Evolutionary conservation across 1,140 invertebrate genomes (phyloP), one percentile per base, ranked within the genome.

Genomic region (Chelonus insularis): DNA sequence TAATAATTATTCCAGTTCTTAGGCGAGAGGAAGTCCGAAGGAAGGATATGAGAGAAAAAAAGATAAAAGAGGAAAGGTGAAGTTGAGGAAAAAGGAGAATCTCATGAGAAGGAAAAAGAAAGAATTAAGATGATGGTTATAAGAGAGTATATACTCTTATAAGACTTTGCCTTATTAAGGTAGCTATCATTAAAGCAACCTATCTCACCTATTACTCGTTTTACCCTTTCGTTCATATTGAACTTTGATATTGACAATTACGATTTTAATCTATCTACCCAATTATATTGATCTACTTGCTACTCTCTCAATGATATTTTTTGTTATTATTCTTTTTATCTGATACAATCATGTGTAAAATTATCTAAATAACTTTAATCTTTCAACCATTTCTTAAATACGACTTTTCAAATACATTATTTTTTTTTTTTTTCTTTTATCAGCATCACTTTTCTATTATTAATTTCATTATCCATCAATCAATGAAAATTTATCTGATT

Each of bases 211-310:
- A 72, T 71, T 74, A 73, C 70, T 25, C 29, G 32, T 48, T 58
- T 55, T 58, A 43, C 34, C 32, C 52, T 25, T 11, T 45, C 48
- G 34, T 61, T 51, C 36, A 56, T 34, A 34, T 71, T 68, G 61
- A 63, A 65, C 68, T 70, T 70, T 66, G 71, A 74, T 75, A 74
- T 71, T 70, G 72, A 74, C 73, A 72, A 75, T 75, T 72, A 76
- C 64, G 69, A 75, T 72, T 76, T n/a, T 72, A 71, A 74, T 76
- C 72, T 68, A 55, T 57, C 48, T 64, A 68, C 69, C 70, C 72
- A 73, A 74, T 75, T 73, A 73, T 65, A 63, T 59, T 66, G 59
- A 72, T 69, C 66, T 68, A 68, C 67, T 74, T 69, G 63, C 60
- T 63, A 63, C 57, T 41, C 43, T 61, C 48, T 51, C 47, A n/a